Conservation (phyloP, 1,140 invertebrate species). For the Forficula auricularia region DNA sequence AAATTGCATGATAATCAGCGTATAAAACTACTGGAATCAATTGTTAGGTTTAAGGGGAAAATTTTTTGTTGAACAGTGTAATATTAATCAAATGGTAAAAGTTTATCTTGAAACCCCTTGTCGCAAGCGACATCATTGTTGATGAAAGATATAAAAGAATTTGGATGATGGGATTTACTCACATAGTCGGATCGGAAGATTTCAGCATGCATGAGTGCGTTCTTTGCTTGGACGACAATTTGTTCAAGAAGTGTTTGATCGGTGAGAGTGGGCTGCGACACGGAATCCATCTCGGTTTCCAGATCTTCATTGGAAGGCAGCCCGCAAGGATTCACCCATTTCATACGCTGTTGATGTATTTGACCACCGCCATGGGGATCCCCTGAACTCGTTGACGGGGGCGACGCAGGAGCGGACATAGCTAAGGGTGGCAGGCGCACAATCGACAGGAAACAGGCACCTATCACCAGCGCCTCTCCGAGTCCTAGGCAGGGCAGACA, state of each 20-base stretch:
- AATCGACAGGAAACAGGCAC: conserved; percentile 11
- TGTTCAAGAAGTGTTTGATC: conserved; percentile 22
- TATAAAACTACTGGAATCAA: no score
- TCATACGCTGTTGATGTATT: conserved; percentile 15
- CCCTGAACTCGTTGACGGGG: not conserved
- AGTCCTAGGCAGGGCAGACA: conserved; percentile 7
- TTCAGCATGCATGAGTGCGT: conserved; percentile 27
- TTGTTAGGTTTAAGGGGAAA: no score
- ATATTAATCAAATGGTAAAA: no score
- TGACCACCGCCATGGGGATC: not conserved
- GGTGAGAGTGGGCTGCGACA: not conserved
- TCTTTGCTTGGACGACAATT: conserved; percentile 29
- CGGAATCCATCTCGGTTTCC: not conserved
- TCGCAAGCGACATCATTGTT: no score
- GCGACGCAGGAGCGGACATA: conserved; percentile 10
- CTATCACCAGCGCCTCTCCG: conserved; percentile 8
- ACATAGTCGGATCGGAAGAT: conserved; percentile 31
- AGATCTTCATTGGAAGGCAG: conserved; percentile 21
- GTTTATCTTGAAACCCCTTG: no score
- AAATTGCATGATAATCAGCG: no score
- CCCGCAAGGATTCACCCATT: conserved; percentile 36
- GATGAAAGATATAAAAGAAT: no score
- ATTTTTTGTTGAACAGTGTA: no score
- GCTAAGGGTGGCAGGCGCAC: conserved; percentile 10
- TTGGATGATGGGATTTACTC: no score